Evolutionary conservation across 1,140 invertebrate species (phyloP).

Genomic region (Macrostomum lignano): DNA sequence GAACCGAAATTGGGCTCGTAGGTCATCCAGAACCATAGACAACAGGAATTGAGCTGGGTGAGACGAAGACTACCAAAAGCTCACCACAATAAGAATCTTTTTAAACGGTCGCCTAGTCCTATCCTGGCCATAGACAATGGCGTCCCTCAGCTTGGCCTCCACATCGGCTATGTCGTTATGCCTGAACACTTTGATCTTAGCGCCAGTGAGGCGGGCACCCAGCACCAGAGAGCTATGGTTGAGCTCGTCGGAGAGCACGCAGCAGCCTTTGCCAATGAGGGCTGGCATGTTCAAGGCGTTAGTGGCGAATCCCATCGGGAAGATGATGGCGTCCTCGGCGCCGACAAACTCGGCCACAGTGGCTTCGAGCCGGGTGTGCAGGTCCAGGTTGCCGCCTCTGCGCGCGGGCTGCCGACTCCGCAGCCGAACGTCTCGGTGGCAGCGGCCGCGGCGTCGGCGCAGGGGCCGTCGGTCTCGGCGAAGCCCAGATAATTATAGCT

Average conservation of each 20-base stretch:
- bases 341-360: slow-evolving; percentile 62
- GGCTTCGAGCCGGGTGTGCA: slow-evolving; percentile 52
- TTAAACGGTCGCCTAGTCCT: slow-evolving; percentile 48
- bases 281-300: slow-evolving; percentile 72
- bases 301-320: slow-evolving; percentile 94
- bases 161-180: slow-evolving; percentile 58
- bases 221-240: slow-evolving; percentile 86
- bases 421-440: slow-evolving; percentile 23
- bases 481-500: slow-evolving; percentile 35
- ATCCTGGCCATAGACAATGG: slow-evolving; percentile 50
- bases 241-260: slow-evolving; percentile 75
- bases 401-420: slow-evolving; percentile 18
- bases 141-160: slow-evolving; percentile 46
- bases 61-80: too few species aligned
- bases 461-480: slow-evolving; percentile 29
- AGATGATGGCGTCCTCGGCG: slow-evolving; percentile 65
- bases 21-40: too few species aligned
- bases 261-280: slow-evolving; percentile 44
- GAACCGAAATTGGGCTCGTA: too few species aligned
- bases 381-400: slow-evolving; percentile 37
- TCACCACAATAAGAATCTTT: slow-evolving; percentile 74
- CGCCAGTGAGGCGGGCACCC: slow-evolving; percentile 57
- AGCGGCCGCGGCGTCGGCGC: slow-evolving; percentile 21
- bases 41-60: too few species aligned
- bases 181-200: slow-evolving; percentile 54